phyloP scores from a whole-genome alignment of 2,797 vertebrate species.

The Aldrovandia affinis region DNA sequence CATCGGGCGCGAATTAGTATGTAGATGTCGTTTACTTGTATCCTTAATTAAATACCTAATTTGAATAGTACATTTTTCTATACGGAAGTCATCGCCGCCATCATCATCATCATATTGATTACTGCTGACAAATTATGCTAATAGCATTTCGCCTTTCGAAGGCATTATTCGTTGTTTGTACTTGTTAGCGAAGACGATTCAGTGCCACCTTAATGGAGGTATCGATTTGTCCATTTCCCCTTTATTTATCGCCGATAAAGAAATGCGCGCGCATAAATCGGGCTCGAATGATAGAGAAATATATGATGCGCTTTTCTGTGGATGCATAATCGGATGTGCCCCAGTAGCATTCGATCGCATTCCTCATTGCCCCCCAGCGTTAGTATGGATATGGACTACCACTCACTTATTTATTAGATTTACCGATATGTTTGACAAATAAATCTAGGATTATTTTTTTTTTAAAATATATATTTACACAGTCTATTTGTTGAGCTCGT shows the following conservation, averaged over 20 bases:
- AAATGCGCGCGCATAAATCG: slow-evolving; percentile 4
- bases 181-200: background rate
- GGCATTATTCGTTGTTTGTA: background rate
- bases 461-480: too few relatives aligned
- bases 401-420: background rate
- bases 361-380: background rate
- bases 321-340: too few relatives aligned
- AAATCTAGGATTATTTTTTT: background rate
- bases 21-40: background rate
- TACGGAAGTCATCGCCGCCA: background rate
- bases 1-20: too few relatives aligned
- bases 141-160: background rate
- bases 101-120: background rate
- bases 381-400: background rate
- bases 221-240: background rate
- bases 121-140: background rate
- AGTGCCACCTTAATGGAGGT: background rate
- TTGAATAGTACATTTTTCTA: background rate
- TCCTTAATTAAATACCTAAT: background rate
- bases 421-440: background rate
- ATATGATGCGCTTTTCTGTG: background rate
- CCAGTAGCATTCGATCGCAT: background rate
- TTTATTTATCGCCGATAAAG: background rate
- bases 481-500: too few relatives aligned
- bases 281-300: background rate